Conservation (phyloP, 2,888 invertebrate species). For the Muschampia staudingeri region DNA sequence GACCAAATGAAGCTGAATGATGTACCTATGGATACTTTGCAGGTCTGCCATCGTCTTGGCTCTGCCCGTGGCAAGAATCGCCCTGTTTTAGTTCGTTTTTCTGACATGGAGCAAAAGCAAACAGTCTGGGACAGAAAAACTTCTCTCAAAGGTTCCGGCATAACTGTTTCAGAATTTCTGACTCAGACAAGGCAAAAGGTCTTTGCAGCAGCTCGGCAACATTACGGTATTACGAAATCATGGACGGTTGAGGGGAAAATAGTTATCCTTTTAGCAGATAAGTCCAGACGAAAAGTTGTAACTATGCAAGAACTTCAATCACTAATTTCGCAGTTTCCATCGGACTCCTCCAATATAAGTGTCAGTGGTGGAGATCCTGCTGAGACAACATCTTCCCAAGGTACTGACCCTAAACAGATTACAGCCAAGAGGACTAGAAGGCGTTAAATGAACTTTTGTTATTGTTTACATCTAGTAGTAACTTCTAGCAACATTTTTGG, state of each 20-base stretch:
- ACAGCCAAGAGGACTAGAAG: no score
- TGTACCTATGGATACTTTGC: not conserved
- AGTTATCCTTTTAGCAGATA: not conserved
- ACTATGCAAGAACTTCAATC: not conserved
- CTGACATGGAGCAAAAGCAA: not conserved
- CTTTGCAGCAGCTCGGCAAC: not conserved
- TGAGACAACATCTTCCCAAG: no score
- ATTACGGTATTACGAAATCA: not conserved
- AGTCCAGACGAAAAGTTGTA: not conserved
- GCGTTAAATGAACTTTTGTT: no score
- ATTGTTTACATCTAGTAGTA: no score
- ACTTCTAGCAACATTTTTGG: no score
- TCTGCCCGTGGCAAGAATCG: not conserved
- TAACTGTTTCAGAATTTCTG: not conserved
- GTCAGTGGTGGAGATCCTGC: not conserved
- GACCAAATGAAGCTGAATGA: not conserved
- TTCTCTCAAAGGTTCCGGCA: not conserved
- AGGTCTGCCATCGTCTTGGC: slow-evolving; percentile 20
- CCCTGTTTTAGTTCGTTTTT: slow-evolving; percentile 3
- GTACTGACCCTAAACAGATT: no score
- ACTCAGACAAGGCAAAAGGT: not conserved
- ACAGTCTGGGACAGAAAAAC: slow-evolving; percentile 3
- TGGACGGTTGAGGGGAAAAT: slow-evolving; percentile 10
- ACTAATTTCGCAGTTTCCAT: not conserved
- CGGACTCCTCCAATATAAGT: not conserved